Base-by-base conservation (phyloP, 2,888 invertebrate genomes). In the Zaprionus bogoriensis region DNA sequence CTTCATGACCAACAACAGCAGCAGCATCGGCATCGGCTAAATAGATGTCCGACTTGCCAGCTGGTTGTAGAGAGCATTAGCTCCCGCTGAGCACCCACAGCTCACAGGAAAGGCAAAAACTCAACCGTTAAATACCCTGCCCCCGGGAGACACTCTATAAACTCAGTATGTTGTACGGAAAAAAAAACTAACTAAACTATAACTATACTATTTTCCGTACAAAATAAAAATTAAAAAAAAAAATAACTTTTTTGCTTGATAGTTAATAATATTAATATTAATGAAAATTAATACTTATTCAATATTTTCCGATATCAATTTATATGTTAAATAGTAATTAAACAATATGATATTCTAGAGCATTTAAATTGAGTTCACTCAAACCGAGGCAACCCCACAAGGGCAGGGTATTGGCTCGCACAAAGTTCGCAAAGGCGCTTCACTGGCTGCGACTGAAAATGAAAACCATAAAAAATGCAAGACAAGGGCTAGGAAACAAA, bases 401-500 rank as follows among this genome's bases (percentile, higher is more conserved):
- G n/a, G 36, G 19, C 20, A 68, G 74, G 70, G 70, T 70, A 70
- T 69, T 1, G 19, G 50, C 39, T 52, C 45, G 59, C 47, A 61
- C 45, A 52, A 61, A 66, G 61, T 75, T 73, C 48, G 75, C 75
- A 60, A n/a, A 28, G 61, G 58, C 64, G 58, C 70, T 67, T 17
- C 59, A 17, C 42, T 50, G 44, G 14, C 62, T 62, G 12, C 32
- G 70, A 70, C 41, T 55, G 52, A 67, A 77, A 78, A 60, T 61
- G 66, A 64, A 88, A 82, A 76, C 84, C 86, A 76, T 87, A 83
- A 86, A 83, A 83, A 88, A 86, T 77, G 67, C 71, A 74, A 83
- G 51, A 71, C 65, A 66, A 78, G 45, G 53, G 50, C 57, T 4
- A 17, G 57, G 23, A 54, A 53, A 47, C 27, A 54, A 7, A 44